A percentile compares a stretch with the other conserved stretches of the same genome.
Conservation (phyloP, 2,797 vertebrate species). For the Cryptoprocta ferox region DNA sequence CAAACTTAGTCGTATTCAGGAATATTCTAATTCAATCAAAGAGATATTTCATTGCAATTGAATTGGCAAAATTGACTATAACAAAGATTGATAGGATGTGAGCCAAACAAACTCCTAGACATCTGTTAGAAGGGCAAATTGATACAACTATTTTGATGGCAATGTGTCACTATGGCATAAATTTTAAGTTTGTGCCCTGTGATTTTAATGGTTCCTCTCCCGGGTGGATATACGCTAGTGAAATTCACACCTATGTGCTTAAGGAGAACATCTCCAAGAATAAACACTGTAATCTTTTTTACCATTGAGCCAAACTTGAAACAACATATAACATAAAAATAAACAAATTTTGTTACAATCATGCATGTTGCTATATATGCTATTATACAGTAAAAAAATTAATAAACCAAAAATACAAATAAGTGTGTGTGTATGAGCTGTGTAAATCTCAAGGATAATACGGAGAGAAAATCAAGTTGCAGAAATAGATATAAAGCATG, state of each 20-base stretch:
- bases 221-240: too few relatives aligned
- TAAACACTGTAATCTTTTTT: not conserved
- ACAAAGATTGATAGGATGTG: not conserved
- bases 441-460: not conserved
- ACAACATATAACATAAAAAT: not conserved
- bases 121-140: not conserved
- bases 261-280: not conserved
- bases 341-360: not conserved
- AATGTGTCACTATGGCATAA: not conserved
- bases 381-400: not conserved
- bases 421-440: not conserved
- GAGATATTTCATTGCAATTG: not conserved
- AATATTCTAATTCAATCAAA: not conserved
- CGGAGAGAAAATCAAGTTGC: not conserved
- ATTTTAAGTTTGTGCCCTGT: not conserved
- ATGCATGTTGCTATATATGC: not conserved
- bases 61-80: not conserved
- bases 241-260: not conserved
- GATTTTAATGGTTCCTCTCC: not conserved
- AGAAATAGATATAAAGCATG: not conserved
- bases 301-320: not conserved
- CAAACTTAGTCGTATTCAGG: not conserved
- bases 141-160: not conserved
- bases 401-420: not conserved
- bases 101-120: not conserved